Base-by-base conservation (phyloP, 2,113 vertebrate genomes). In the Pardalotus punctatus region DNA sequence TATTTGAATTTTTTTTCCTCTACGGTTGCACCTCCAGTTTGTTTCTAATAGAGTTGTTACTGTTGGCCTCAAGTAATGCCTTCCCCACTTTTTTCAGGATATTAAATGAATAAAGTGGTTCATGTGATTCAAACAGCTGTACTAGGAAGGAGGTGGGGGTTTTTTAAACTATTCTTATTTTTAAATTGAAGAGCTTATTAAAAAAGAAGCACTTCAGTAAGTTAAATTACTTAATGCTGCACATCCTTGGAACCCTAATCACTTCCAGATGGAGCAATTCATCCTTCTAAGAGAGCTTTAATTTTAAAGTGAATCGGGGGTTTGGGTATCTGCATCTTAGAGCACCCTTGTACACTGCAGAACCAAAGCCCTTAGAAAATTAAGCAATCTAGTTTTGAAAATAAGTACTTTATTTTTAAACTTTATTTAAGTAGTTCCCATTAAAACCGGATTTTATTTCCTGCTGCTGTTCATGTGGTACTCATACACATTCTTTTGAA, bases 161-260 rank as follows among this genome's bases (percentile, higher is more conserved):
- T 71, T 86, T 93, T 88, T 50, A 36, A 95, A 71, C 92, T 95
- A 90, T 96, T 95, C 93, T 97, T 97, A 96, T 94, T 97, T 97
- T 96, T 95, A 95, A 97, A 94, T 96, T 96, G 96, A 96, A 97
- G 95, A 95, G 93, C 91, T 95, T 97, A 93, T 97, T 97, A 93
- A 96, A 96, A 97, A 95, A 91, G 57, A 95, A 96, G 42, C 93
- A 94, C 95, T 97, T 93, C 85, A 93, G 40, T 96, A 96, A 97
- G 95, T 97, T 95, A 96, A 97, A 97, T 97, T 95, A 97, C 77
- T 96, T 96, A 97, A 95, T 94, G 88, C 96, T 93, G 69, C 57
- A 84, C 76, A 97, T 97, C 96, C 86, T 89, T 96, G 57, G 95
- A 97, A 95, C 97, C 93, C 56, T 97, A 97, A 98, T 97, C 93